Evolutionary conservation across 2,888 invertebrate species (phyloP).

Genomic region (Vannuccia rotundouncinata): DNA sequence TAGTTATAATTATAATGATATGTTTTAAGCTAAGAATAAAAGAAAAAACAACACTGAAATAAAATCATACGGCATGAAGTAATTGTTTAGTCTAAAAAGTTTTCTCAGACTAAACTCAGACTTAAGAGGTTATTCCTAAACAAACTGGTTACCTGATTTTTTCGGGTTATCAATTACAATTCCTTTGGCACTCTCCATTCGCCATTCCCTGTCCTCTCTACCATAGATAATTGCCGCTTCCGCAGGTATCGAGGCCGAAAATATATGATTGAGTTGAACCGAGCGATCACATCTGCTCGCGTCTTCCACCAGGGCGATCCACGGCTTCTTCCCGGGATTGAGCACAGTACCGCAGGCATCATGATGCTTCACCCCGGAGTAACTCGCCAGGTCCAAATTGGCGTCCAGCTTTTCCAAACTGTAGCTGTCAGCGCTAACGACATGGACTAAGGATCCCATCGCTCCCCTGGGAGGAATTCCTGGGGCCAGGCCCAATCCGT

Average conservation of each 20-base stretch:
- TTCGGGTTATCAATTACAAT: not conserved
- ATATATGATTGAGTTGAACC: not conserved
- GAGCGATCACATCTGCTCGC: not conserved
- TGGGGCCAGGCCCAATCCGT: not conserved
- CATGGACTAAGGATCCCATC: not conserved
- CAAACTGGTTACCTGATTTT: conserved; percentile 14
- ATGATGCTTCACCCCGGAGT: not conserved
- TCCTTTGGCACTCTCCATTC: not conserved
- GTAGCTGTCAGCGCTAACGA: not conserved
- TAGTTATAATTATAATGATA: too few species aligned
- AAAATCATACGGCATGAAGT: too few species aligned
- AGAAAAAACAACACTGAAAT: too few species aligned
- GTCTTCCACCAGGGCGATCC: not conserved
- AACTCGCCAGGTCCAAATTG: too few species aligned
- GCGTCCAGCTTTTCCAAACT: not conserved
- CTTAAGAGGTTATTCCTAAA: too few species aligned
- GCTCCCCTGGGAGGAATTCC: not conserved
- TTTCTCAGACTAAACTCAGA: too few species aligned
- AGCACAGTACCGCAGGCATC: not conserved
- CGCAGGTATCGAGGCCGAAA: not conserved
- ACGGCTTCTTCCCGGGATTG: conserved; percentile 11
- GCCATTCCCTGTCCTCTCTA: not conserved
- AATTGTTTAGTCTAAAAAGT: too few species aligned
- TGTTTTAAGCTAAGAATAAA: too few species aligned
- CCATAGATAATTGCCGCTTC: not conserved